These are phyloP conservation scores for Intellagama lesueurii DNA, from an alignment of 2,797 vertebrate genomes.

Conservation along the genomic window DNA sequence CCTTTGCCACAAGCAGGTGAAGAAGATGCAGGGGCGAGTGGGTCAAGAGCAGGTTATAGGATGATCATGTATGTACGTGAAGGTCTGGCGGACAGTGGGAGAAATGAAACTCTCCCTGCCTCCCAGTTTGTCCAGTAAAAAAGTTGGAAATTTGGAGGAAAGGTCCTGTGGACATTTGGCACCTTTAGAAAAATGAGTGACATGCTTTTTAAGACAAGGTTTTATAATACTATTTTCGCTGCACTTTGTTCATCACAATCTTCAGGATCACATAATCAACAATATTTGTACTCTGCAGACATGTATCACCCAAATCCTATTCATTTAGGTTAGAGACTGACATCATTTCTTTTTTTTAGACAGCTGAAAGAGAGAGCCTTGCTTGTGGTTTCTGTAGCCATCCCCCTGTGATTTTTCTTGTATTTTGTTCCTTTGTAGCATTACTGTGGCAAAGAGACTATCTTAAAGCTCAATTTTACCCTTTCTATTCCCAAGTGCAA, in stretches of 20 bases:
- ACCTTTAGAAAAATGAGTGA: not conserved
- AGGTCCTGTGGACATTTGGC: not conserved
- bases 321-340: not conserved
- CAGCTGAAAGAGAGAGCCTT: not conserved
- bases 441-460: not conserved
- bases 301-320: not conserved
- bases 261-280: not conserved
- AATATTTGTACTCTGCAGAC: not conserved
- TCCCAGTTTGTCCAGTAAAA: too few species aligned
- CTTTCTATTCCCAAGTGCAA: too few species aligned
- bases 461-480: not conserved
- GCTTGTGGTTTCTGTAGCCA: not conserved
- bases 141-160: not conserved
- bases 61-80: not conserved
- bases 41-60: not conserved
- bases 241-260: not conserved
- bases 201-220: not conserved
- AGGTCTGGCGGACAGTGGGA: not conserved
- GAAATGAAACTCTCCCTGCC: not conserved
- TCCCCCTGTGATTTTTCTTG: not conserved
- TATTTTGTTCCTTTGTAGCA: not conserved
- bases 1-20: not conserved
- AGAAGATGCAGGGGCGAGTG: not conserved
- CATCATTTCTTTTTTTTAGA: not conserved
- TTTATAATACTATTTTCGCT: not conserved